These are phyloP conservation scores for Aphidius gifuensis DNA, from an alignment of 1,140 invertebrate genomes.

Conservation along the genomic window DNA sequence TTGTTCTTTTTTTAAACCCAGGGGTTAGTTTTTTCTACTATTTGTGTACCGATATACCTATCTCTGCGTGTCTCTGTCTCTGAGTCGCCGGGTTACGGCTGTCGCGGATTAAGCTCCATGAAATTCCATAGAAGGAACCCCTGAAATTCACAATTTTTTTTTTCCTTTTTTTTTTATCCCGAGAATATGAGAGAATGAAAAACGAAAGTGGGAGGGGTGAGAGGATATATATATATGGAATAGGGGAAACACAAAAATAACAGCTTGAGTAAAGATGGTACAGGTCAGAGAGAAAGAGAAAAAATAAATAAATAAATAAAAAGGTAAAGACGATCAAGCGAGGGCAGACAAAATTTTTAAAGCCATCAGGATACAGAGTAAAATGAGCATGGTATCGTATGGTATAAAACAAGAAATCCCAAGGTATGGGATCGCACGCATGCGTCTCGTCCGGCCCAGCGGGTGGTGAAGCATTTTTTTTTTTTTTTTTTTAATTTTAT, in stretches of 20 bases:
- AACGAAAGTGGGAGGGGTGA: constrained; percentile 11
- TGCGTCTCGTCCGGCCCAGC: constrained; percentile 46
- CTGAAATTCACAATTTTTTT: constrained; percentile 37
- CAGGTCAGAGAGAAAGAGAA: neutral
- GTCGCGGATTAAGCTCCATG: constrained; percentile 27
- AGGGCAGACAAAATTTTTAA: too few relatives aligned
- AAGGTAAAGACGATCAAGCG: too few relatives aligned
- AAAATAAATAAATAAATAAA: too few relatives aligned
- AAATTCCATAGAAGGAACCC: constrained; percentile 32
- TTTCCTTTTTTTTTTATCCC: constrained; percentile 28
- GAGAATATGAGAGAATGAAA: constrained; percentile 15
- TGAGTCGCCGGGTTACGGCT: constrained; percentile 25
- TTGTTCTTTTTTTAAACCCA: too few relatives aligned
- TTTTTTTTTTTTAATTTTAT: too few relatives aligned
- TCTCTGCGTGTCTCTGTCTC: neutral
- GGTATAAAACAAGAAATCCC: constrained; percentile 29
- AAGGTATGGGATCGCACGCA: constrained; percentile 43
- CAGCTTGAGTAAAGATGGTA: neutral
- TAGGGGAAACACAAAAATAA: constrained; percentile 6
- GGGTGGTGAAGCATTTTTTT: constrained; percentile 41
- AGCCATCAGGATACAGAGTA: constrained; percentile 6
- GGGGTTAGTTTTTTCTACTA: constrained; percentile 19
- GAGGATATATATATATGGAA: neutral
- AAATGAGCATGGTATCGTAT: constrained; percentile 23
- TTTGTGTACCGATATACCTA: neutral